Evolutionary conservation across 2,113 vertebrate species (phyloP).

Genomic region (Prolemur simus): DNA sequence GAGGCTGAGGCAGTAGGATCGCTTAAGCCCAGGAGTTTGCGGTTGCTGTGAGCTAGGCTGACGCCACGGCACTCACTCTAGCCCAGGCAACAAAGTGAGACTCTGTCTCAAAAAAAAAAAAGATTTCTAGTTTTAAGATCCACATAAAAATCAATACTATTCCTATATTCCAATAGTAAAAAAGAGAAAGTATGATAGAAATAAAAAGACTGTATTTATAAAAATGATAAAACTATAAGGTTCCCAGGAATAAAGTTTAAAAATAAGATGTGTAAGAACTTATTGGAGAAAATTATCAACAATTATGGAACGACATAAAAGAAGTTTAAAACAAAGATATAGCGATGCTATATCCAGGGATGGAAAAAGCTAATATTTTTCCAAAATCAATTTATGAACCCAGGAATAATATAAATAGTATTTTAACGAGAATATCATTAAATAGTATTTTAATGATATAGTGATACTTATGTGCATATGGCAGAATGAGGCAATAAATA

Average conservation of each 20-base stretch:
- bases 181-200: not conserved
- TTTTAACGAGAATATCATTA: not conserved
- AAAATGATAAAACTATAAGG: not conserved
- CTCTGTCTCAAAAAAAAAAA: too few species aligned
- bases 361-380: not conserved
- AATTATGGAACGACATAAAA: not conserved
- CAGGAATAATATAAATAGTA: not conserved
- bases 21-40: too few species aligned
- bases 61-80: too few species aligned
- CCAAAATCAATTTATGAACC: not conserved
- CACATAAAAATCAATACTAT: not conserved
- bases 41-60: too few species aligned
- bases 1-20: too few species aligned
- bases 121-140: not conserved
- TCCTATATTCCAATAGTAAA: not conserved
- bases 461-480: not conserved
- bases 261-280: not conserved
- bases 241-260: not conserved
- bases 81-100: too few species aligned
- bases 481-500: not conserved
- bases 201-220: not conserved
- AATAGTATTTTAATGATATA: not conserved
- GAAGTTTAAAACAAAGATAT: not conserved
- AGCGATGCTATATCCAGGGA: not conserved
- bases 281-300: not conserved